Evolutionary conservation across 2,797 vertebrate species (phyloP), one percentile per base, ranked within the genome.

Genomic region (Falco berigora): DNA sequence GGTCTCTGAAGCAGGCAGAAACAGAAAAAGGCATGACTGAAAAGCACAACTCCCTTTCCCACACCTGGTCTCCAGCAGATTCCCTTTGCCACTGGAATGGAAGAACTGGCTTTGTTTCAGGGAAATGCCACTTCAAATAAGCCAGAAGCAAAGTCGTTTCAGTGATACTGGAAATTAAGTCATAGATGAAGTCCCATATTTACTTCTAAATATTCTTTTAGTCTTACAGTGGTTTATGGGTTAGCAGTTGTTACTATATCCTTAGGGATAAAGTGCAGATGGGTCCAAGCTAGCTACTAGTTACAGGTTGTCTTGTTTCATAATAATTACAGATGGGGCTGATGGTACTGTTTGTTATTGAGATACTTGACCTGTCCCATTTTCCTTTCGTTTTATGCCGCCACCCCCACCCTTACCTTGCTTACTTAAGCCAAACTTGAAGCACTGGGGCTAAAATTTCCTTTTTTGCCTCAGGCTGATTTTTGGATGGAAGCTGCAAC

Each of bases 31-130:
- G 18, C 46, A 28, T 52, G 59, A 34, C n/a, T 68, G 5, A 49
- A 44, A 23, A 50, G 63, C 22, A 28, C n/a, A 67, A 24, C 32
- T 67, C 55, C 47, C 21, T 53, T 68, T 55, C 28, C 42, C 17
- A 14, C 17, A 15, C 1, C 0, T 50, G 28, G 34, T 64, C 44
- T 71, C 58, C 36, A 76, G 22, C 47, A 63, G 32, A 58, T 44
- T 83, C 62, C 40, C 49, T 82, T 89, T 78, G 40, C 86, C 53
- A 15, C 42, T 52, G 53, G 34, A 89, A n/a, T 36, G 24, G 73
- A 83, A 84, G 47, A 71, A 12, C n/a, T 95, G 71, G 62, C 62
- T 86, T 92, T 71, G 21, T 86, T 74, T 87, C 90, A 88, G 69
- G 42, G n/a, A 95, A 64, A 30, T 53, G 69, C 34, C 66, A 10